Base-by-base conservation (phyloP, 2,888 invertebrate genomes). In the Neoscelio sp. region DNA sequence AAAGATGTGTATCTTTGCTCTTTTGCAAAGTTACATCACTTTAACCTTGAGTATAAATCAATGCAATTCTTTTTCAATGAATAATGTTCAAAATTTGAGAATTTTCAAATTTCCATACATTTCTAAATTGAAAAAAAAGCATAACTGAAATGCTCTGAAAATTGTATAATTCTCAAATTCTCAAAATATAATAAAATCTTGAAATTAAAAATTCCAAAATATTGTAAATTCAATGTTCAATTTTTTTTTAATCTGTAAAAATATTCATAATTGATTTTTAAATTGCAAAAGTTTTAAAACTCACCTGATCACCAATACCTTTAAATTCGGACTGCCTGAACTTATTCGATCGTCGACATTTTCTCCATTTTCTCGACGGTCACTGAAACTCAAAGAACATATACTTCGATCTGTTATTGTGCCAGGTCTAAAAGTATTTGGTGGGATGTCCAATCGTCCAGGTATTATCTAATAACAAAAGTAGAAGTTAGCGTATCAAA, bases 281-380 rank as follows among this genome's bases (percentile, higher is more conserved):
- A 42, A 6, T 13, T n/a, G n/a, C n/a, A n/a, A n/a, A n/a, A n/a
- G n/a, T n/a, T n/a, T n/a, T n/a, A n/a, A n/a, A 35, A 18, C 79
- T 71, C 82, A 89, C 90, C 90, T 88, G 8, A 89, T 87, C n/a
- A 90, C 89, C 73, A 90, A 78, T 58, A 87, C 87, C 83, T 86
- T 88, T 50, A 90, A 80, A 70, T 87, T 85, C 30, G 89, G 89
- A 84, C 89, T 88, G 48, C 88, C 88, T 26, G 86, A 85, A 71
- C 83, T 81, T 20, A 87, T 74, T 64, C 84, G 82, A 58, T 86
- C 81, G 23, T 83, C 70, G 0, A 82, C 82, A 50, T 86, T 86
- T 7, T 85, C 81, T 13, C 87, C 84, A 58, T 82, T 84, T 38
- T 85, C 85, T 71, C 87, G 86, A 18, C 86, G 85, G 2, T 81